Evolutionary conservation across 2,113 vertebrate genomes (phyloP), one percentile per base, ranked within the genome.

Genomic region (Panthera uncia): DNA sequence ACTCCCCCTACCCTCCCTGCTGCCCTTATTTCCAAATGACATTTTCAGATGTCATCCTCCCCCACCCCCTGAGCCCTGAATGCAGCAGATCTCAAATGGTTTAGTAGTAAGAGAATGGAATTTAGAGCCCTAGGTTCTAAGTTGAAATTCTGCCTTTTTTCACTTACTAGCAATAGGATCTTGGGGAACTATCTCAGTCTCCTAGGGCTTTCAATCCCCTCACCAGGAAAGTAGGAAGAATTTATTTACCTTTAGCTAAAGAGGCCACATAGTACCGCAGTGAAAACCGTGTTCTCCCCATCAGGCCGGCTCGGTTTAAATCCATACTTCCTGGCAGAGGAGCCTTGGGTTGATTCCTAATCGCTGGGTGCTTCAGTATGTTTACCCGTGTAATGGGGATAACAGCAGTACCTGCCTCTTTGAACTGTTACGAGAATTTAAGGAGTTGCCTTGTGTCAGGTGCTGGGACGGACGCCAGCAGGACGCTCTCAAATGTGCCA

Each of bases 21-120:
- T 69, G 55, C 2, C 96, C 96, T 96, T n/a, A 41, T 38, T 0
- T 91, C 50, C 74, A 68, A 87, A 97, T 91, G 27, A 38, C 21
- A 55, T 29, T 23, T 9, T 5, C 38, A 29, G 41, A 18, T 50
- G 27, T n/a, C 12, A 48, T 90, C 15, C 5, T 18, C 90, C 87
- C 76, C 89, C 19, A 10, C 27, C 29, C 18, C 36, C 16, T n/a
- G 16, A 21, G 33, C 27, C 13, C 18, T 73, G 25, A 16, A 0
- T 4, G 4, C 25, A 66, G 4, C 68, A 36, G 31, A 16, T 57
- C 9, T 48, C 31, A 61, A 29, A 19, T 11, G 11, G 27, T 52
- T 66, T 45, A 63, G 29, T 69, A 31, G 84, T 41, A 68, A 65
- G 85, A 61, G 19, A 27, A 10, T 6, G 21, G 25, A 50, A 52